These are phyloP conservation scores for Urocitellus parryii DNA, from an alignment of 2,113 vertebrate genomes.

Conservation along the genomic window DNA sequence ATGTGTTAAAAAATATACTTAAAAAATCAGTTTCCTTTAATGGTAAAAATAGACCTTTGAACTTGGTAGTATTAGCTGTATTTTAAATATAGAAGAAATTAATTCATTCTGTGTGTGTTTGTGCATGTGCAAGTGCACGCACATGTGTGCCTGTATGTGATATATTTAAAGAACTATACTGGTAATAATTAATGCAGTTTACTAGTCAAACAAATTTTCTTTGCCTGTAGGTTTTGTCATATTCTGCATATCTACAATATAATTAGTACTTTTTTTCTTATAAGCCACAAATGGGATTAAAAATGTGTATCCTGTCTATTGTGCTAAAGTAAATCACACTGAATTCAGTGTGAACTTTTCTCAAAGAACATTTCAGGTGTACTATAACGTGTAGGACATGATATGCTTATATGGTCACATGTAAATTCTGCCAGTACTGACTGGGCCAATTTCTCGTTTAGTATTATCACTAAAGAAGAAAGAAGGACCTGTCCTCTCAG, in stretches of 20 bases:
- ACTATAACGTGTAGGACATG: too few species aligned
- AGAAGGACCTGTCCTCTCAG: not conserved
- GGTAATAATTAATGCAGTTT: not conserved
- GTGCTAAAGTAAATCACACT: not conserved
- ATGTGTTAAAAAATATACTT: not conserved
- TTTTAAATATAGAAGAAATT: not conserved
- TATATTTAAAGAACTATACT: not conserved
- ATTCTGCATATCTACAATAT: not conserved
- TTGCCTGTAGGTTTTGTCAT: not conserved
- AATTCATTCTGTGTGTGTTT: not conserved
- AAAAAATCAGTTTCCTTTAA: not conserved
- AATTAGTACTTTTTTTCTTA: not conserved
- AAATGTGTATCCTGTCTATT: not conserved
- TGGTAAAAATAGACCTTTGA: not conserved
- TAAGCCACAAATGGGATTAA: not conserved
- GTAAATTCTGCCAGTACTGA: not conserved
- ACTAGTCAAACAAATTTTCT: constrained; percentile 3
- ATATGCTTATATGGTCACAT: too few species aligned
- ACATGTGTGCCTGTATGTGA: not conserved
- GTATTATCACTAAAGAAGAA: not conserved
- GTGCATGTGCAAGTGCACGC: too few species aligned
- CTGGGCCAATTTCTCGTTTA: not conserved
- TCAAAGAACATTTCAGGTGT: not conserved
- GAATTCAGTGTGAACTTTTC: not conserved
- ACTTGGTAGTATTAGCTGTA: not conserved